A percentile compares a stretch with the other conserved stretches of the same genome.
phyloP scores from a whole-genome alignment of 2,797 vertebrate genomes.

The Synanceia verrucosa region DNA sequence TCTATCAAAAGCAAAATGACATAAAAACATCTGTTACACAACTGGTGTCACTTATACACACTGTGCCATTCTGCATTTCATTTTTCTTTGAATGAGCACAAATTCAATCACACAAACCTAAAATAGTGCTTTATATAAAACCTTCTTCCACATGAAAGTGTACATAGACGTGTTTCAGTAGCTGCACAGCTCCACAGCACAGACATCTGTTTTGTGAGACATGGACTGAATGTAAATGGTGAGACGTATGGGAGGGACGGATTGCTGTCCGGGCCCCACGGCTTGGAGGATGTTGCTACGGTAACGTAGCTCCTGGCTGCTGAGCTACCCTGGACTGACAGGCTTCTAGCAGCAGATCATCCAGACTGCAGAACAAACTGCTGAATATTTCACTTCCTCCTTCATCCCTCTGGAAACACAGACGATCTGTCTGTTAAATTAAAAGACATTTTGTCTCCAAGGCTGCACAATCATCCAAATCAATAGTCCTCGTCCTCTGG shows the following conservation, averaged over 20 bases:
- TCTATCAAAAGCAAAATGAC: no score
- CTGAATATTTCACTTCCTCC: no score
- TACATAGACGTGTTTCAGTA: no score
- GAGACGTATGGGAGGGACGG: not conserved
- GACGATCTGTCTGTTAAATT: not conserved
- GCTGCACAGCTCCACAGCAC: not conserved
- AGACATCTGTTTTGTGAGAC: not conserved
- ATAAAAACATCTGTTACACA: no score
- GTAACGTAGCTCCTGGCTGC: not conserved
- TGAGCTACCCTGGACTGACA: not conserved
- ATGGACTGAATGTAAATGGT: not conserved
- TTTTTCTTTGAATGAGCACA: not conserved
- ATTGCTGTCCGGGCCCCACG: not conserved
- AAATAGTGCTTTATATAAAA: not conserved
- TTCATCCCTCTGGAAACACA: not conserved
- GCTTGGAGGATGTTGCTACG: not conserved
- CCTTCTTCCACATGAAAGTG: not conserved
- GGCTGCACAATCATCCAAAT: not conserved
- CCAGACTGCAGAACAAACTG: no score
- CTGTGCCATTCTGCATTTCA: not conserved
- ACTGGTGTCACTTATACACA: no score
- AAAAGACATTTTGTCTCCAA: not conserved
- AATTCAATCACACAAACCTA: not conserved
- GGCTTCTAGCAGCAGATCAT: not conserved
- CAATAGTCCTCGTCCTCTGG: not conserved